A percentile compares a stretch with the other conserved stretches of the same genome.
phyloP scores from a whole-genome alignment of 2,888 invertebrate species.

The Acrobasis consociella region DNA sequence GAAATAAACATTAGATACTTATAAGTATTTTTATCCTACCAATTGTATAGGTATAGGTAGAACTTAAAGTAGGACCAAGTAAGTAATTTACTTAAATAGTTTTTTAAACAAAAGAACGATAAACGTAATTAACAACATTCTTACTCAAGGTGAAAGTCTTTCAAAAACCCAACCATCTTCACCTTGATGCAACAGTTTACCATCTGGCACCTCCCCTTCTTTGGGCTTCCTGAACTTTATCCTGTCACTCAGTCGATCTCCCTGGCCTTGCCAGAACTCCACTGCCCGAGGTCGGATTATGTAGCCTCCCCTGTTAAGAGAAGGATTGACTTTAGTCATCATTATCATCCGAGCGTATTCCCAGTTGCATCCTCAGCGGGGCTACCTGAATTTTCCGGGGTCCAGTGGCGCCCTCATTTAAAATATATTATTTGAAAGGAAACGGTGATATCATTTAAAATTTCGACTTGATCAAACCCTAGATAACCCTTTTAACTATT shows the following conservation, averaged over 20 bases:
- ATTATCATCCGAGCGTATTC: no score
- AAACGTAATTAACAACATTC: not conserved
- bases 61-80: not conserved
- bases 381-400: no score
- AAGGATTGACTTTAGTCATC: no score
- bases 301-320: conserved; percentile 92
- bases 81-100: no score
- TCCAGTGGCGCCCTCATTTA: no score
- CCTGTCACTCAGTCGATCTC: conserved; percentile 97
- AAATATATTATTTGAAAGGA: no score
- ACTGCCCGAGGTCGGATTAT: conserved; percentile 89
- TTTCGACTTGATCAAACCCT: no score
- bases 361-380: no score
- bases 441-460: no score
- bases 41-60: conserved; percentile 13
- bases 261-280: conserved; percentile 99
- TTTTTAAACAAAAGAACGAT: not conserved
- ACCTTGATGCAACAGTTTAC: conserved; percentile 86
- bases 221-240: conserved; percentile 89
- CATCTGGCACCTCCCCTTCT: conserved; percentile 84
- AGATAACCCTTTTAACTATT: no score
- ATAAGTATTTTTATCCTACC: no score
- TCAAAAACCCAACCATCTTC: conserved; percentile 96
- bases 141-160: conserved; percentile 89
- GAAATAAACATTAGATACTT: conserved; percentile 33